Conservation (phyloP, 2,888 invertebrate genomes). For the Eutolmus rufibarbis region DNA sequence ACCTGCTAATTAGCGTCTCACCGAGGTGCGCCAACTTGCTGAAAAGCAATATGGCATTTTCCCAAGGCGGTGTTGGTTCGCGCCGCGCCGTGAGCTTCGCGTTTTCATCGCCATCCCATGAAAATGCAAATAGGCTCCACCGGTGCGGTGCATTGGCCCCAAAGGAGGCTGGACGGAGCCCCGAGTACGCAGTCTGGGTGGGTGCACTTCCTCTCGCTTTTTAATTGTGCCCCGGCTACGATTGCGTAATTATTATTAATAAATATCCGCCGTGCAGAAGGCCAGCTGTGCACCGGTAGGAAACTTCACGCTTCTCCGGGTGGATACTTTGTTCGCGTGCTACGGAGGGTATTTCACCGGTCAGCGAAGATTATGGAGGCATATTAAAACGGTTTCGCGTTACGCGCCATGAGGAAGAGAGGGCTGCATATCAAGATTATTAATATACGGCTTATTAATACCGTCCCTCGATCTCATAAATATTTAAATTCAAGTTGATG, state of each 20-base stretch:
- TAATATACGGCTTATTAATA: background rate
- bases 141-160: slow-evolving; percentile 17
- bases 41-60: slow-evolving; percentile 2
- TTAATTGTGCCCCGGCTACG: background rate
- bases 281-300: background rate
- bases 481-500: background rate
- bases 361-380: background rate
- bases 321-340: background rate
- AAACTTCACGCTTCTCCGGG: background rate
- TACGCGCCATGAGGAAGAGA: background rate
- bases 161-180: background rate
- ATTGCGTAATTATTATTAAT: slow-evolving; percentile 31
- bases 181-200: background rate
- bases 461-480: background rate
- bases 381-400: background rate
- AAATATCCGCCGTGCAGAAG: background rate
- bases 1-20: slow-evolving; percentile 23
- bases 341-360: background rate
- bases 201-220: slow-evolving; percentile 26
- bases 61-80: background rate
- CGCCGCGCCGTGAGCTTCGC: background rate
- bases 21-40: background rate
- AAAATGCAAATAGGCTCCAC: slow-evolving; percentile 8
- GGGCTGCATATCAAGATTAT: background rate
- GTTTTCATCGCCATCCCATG: background rate